Percentiles rank a stretch among this genome's conserved stretches.
Evolutionary conservation across 2,797 vertebrate genomes (phyloP).

Genomic region (Halcyon leucocephala): DNA sequence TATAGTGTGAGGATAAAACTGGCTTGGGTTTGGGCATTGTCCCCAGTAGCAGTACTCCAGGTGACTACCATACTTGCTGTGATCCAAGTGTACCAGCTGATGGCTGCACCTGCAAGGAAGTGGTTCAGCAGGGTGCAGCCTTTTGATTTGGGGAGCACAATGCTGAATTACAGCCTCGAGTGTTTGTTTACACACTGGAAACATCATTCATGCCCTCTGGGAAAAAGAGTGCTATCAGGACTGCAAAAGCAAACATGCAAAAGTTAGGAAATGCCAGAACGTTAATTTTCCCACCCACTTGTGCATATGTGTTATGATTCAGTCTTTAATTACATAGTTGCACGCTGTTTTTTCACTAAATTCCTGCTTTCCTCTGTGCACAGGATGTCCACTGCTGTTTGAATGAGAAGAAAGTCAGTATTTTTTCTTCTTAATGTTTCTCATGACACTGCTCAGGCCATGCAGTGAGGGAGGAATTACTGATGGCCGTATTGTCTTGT

Average conservation of each 20-base stretch:
- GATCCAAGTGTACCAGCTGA: not conserved
- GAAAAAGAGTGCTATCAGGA: not conserved
- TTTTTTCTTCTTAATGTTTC: not conserved
- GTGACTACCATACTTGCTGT: not conserved
- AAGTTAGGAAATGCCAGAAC: not conserved
- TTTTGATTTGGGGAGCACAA: not conserved
- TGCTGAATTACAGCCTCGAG: not conserved
- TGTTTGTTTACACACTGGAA: not conserved
- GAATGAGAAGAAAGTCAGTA: not conserved
- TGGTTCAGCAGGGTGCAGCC: not conserved
- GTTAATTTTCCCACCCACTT: not conserved
- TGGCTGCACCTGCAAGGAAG: not conserved
- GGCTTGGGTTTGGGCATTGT: not conserved
- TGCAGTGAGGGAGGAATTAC: not conserved
- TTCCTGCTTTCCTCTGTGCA: not conserved
- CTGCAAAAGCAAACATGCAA: not conserved
- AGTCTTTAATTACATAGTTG: constrained; percentile 1
- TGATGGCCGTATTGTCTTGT: not conserved
- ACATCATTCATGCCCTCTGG: not conserved
- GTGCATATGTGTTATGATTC: not conserved
- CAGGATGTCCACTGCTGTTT: not conserved
- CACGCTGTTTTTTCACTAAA: not conserved
- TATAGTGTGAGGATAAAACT: not conserved
- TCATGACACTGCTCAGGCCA: not conserved
- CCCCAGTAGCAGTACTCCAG: not conserved